Evolutionary conservation across 2,888 invertebrate genomes (phyloP), one percentile per base, ranked within the genome.

Genomic region (Pharmacophagus antenor): DNA sequence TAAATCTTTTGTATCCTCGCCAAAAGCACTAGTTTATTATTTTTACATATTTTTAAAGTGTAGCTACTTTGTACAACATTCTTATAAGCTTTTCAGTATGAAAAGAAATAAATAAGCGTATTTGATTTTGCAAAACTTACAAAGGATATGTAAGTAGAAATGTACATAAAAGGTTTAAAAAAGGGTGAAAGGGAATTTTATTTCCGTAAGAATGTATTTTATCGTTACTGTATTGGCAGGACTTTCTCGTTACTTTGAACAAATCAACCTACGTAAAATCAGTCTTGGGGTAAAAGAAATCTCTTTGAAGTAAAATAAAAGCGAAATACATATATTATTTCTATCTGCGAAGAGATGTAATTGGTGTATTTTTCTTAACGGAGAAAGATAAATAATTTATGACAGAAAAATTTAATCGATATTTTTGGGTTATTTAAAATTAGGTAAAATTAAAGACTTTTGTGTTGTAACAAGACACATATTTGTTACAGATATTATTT

Each of bases 201-300:
- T 42, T 42, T 17, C 10, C 17, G 42, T 42, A 2, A 1, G 42
- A 17, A 42, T 42, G n/a, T 17, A 42, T 18, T 47, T 20, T 18
- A 50, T 31, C 10, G 20, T 27, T 25, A 31, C 22, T 49, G 25
- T 25, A 49, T 25, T 25, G 48, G 7, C 4, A 17, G 15, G 20
- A 21, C 21, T 37, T 18, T 8, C 25, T 25, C 48, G 49, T 49
- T 23, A 15, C 50, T 51, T 21, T 31, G 50, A 51, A 37, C 50
- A 37, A 31, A 25, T 31, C 20, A 51, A 25, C 48, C 25, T 25
- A 17, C 18, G 12, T 20, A 31, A 31, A 51, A 51, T 51, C 15
- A 20, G 21, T 31, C n/a, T 20, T 6, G 12, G 21, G 7, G 20
- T 17, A 15, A 50, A 37, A 15, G 25, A 49, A 51, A 37, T 20